A percentile compares a stretch with the other conserved stretches of the same genome.
Conservation (phyloP, 2,888 invertebrate genomes). For the Aquatica leii region DNA sequence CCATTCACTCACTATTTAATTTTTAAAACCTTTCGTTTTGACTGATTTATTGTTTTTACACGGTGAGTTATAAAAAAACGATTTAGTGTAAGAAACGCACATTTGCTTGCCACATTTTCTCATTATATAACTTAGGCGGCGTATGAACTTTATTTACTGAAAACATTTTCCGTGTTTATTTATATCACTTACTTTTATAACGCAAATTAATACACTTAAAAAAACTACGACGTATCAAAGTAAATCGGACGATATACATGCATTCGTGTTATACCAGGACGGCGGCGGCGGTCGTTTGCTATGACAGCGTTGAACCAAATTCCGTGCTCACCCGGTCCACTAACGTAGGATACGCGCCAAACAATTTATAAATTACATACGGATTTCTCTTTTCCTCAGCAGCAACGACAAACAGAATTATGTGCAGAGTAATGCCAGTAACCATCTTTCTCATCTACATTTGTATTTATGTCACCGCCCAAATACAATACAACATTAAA, state of each 20-base stretch:
- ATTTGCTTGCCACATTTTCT: conserved; percentile 25
- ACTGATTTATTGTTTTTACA: no score
- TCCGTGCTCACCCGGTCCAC: conserved; percentile 41
- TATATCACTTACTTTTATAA: conserved; percentile 25
- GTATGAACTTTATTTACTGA: conserved; percentile 12
- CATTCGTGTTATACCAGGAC: conserved; percentile 7
- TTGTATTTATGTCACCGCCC: no score
- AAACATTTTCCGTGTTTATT: conserved; percentile 24
- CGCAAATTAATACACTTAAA: conserved; percentile 18
- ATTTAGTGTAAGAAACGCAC: conserved; percentile 13
- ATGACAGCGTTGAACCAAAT: conserved; percentile 27
- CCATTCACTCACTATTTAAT: conserved; percentile 9
- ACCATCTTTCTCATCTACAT: conserved; percentile 13
- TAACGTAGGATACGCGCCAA: conserved; percentile 50
- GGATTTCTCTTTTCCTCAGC: conserved; percentile 36
- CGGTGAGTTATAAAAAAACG: not conserved
- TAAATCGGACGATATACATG: conserved; percentile 20
- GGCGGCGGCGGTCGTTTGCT: conserved; percentile 20
- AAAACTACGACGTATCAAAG: conserved; percentile 19
- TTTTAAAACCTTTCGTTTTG: not conserved
- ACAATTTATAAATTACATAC: conserved; percentile 46
- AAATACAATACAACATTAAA: no score
- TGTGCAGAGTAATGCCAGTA: conserved; percentile 8
- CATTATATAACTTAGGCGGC: conserved; percentile 27
- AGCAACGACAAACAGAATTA: conserved; percentile 17